Percentiles rank a stretch among this genome's conserved stretches.
phyloP scores from a whole-genome alignment of 2,113 vertebrate genomes.

The Alligator sinensis region DNA sequence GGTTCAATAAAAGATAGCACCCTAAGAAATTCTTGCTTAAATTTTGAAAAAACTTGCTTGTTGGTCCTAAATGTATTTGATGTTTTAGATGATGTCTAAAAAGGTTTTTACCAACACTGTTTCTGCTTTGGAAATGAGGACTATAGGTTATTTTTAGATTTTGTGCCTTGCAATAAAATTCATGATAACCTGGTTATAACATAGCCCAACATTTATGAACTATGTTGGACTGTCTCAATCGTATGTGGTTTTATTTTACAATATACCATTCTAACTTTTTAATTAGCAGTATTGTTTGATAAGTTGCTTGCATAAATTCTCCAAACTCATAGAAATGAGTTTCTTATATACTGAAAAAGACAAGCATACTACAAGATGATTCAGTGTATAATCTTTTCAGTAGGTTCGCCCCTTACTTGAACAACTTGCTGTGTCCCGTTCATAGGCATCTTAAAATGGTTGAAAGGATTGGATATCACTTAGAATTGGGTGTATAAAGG shows the following conservation, averaged over 20 bases:
- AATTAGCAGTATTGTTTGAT: not conserved
- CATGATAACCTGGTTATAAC: not conserved
- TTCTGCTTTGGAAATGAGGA: not conserved
- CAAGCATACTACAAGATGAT: not conserved
- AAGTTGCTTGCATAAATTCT: not conserved
- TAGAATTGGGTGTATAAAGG: not conserved
- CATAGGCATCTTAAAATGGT: not conserved
- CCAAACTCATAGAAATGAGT: not conserved
- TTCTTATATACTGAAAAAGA: not conserved
- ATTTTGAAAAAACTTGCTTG: not conserved
- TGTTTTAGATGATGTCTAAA: not conserved
- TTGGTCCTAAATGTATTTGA: not conserved
- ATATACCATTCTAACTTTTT: not conserved
- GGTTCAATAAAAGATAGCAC: too few relatives aligned
- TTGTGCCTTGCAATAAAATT: not conserved
- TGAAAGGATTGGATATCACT: not conserved
- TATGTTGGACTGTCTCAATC: not conserved
- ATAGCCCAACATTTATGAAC: not conserved
- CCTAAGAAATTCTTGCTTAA: not conserved
- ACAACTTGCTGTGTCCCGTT: not conserved
- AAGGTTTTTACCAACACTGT: not conserved
- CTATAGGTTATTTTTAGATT: not conserved
- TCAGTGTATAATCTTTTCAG: fast-evolving
- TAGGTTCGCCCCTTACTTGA: not conserved
- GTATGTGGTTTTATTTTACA: too few relatives aligned